Evolutionary conservation across 2,113 vertebrate genomes (phyloP).

Genomic region (Aspiorhynchus laticeps): DNA sequence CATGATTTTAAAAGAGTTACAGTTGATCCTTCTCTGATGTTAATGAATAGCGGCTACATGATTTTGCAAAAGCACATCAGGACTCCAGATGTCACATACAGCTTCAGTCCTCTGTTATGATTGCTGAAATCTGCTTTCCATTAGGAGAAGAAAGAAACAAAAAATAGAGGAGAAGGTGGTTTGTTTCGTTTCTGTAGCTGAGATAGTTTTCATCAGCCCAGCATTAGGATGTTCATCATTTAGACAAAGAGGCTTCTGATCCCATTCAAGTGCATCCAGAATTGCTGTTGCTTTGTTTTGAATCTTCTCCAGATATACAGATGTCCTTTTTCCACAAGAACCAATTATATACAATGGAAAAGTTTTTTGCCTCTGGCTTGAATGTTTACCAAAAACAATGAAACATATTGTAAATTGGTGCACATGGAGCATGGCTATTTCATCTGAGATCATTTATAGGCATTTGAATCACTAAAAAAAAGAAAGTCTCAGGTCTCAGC

Average conservation of each 20-base stretch:
- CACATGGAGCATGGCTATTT: constrained; percentile 28
- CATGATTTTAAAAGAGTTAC: neutral
- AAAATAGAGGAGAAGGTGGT: neutral
- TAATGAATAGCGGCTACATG: neutral
- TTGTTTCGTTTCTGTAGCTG: neutral
- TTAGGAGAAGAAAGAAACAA: neutral
- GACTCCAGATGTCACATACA: constrained; percentile 19
- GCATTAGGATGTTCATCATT: neutral
- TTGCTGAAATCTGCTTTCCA: neutral
- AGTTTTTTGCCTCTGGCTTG: constrained; percentile 6
- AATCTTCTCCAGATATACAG: constrained; percentile 14
- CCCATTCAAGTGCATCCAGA: constrained; percentile 36
- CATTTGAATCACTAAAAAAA: neutral
- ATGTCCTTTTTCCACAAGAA: constrained; percentile 22
- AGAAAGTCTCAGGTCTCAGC: neutral
- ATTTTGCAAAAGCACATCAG: constrained; percentile 16
- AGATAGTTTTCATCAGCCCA: neutral
- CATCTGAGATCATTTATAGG: constrained; percentile 23
- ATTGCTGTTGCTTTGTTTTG: constrained; percentile 35
- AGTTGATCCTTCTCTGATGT: neutral
- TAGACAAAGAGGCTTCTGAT: constrained; percentile 32
- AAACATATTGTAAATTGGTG: constrained; percentile 27
- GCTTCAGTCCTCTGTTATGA: neutral
- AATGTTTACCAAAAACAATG: constrained; percentile 32
- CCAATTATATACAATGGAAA: constrained; percentile 19